Evolutionary conservation across 35 echinoderm and acorn worm genomes (phyloP).

Genomic region (Apostichopus californicus): DNA sequence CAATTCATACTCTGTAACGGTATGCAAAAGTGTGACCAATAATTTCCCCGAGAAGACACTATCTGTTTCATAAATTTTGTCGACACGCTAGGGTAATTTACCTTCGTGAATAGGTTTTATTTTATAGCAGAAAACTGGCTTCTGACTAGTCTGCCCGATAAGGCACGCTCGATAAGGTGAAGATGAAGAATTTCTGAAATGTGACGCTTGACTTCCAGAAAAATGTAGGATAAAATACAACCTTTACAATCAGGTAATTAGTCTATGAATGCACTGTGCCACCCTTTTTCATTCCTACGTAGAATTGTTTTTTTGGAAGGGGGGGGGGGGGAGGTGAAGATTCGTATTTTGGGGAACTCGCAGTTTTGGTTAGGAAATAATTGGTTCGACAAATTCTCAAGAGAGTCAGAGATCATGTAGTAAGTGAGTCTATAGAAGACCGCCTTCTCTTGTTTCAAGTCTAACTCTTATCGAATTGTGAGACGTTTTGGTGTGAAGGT

Average conservation of each 20-base stretch:
- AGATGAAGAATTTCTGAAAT: background rate
- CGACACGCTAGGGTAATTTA: conserved; percentile 5
- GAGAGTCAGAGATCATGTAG: too few species aligned
- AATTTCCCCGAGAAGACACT: conserved; percentile 9
- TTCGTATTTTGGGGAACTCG: too few species aligned
- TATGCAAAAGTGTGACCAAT: conserved; percentile 38
- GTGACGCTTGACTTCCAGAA: background rate
- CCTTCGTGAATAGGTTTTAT: conserved; percentile 10
- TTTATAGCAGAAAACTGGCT: conserved; percentile 22
- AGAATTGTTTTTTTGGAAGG: too few species aligned
- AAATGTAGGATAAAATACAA: conserved; percentile 18
- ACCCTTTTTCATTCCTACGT: too few species aligned
- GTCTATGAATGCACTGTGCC: background rate
- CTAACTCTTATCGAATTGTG: too few species aligned
- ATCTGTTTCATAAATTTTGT: conserved; percentile 30
- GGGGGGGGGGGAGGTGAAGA: too few species aligned
- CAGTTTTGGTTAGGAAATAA: too few species aligned
- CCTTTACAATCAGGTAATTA: conserved; percentile 25
- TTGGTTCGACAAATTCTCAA: too few species aligned
- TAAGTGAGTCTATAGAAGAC: too few species aligned
- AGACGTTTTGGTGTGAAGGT: too few species aligned
- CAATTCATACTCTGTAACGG: conserved; percentile 16
- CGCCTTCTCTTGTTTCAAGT: too few species aligned
- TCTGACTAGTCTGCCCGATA: background rate
- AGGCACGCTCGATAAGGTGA: background rate